A percentile compares a stretch with the other conserved stretches of the same genome.
These are phyloP conservation scores for Poicephalus meyeri DNA, from an alignment of 2,113 vertebrate genomes.

Conservation along the genomic window DNA sequence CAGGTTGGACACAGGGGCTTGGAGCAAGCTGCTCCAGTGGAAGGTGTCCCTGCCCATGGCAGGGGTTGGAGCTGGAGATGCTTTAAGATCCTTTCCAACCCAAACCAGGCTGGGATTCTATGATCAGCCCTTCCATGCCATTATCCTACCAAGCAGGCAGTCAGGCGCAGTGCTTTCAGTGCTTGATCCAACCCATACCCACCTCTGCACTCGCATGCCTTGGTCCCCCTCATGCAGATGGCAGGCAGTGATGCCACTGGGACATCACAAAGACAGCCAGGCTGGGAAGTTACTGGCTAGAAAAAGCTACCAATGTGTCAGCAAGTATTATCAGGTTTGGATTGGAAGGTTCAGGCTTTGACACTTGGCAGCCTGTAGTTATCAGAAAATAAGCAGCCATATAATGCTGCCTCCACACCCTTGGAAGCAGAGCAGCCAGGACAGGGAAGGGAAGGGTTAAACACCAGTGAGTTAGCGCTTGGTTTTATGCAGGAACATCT, in stretches of 20 bases:
- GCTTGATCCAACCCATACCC: accelerated
- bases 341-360: accelerated
- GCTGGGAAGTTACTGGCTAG: not conserved
- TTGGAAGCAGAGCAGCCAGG: not conserved
- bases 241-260: not conserved
- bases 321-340: not conserved
- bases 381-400: not conserved
- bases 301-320: not conserved
- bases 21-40: not conserved
- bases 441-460: not conserved
- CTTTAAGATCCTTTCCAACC: not conserved
- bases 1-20: not conserved
- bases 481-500: not conserved
- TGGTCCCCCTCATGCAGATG: accelerated
- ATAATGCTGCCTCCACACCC: not conserved
- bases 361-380: not conserved
- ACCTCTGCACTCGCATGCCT: not conserved
- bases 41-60: accelerated
- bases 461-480: not conserved
- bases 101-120: not conserved
- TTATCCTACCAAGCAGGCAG: not conserved
- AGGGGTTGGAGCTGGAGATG: not conserved
- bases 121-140: accelerated
- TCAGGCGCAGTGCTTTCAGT: accelerated
- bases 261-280: not conserved